Evolutionary conservation across 2,797 vertebrate genomes (phyloP).

Genomic region (Channallabes apus): DNA sequence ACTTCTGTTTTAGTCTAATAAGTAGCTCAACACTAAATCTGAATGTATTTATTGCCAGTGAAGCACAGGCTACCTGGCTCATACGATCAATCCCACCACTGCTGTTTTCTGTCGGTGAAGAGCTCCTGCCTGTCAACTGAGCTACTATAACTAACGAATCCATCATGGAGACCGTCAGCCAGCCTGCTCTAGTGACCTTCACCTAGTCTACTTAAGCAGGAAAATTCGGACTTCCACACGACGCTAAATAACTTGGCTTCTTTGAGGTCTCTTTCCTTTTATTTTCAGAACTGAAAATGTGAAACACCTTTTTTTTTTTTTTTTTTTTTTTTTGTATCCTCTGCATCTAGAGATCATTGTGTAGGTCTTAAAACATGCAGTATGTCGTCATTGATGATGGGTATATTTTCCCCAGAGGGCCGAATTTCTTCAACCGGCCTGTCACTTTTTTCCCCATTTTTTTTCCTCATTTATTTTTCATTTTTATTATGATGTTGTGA

Average conservation of each 20-base stretch:
- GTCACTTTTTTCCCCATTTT: constrained; percentile 49
- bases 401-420: constrained; percentile 57
- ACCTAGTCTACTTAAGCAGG: constrained; percentile 21
- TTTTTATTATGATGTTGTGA: constrained; percentile 32
- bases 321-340: constrained; percentile 28
- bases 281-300: constrained; percentile 69
- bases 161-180: constrained; percentile 43
- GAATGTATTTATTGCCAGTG: constrained; percentile 91
- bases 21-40: constrained; percentile 77
- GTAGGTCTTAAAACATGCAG: constrained; percentile 64
- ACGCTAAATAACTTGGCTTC: constrained; percentile 67
- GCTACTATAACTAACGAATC: constrained; percentile 54
- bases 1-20: constrained; percentile 72
- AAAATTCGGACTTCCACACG: constrained; percentile 24
- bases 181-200: constrained; percentile 45
- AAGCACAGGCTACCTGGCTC: constrained; percentile 61
- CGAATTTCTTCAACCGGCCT: constrained; percentile 62
- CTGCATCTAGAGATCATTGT: constrained; percentile 66
- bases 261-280: constrained; percentile 50
- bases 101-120: constrained; percentile 71
- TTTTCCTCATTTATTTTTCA: constrained; percentile 56
- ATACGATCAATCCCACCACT: constrained; percentile 76
- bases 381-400: constrained; percentile 64
- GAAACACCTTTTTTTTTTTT: constrained; percentile 59
- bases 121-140: constrained; percentile 50